These are phyloP conservation scores for Bilobella aurantiaca DNA, from an alignment of 1,140 invertebrate genomes.

Conservation along the genomic window DNA sequence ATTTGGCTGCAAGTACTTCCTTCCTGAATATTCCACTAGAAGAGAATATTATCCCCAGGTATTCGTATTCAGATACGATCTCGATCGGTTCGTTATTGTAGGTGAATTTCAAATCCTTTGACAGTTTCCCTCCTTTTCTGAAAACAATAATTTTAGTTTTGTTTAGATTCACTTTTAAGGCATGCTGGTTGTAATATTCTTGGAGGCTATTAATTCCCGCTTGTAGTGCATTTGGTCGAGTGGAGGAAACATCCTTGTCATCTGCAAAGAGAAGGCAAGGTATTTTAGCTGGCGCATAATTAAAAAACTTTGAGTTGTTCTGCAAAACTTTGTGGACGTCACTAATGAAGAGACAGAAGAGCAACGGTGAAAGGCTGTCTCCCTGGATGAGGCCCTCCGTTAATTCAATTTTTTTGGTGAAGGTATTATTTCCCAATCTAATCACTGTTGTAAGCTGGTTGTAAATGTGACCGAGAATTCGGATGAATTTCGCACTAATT, in stretches of 20 bases:
- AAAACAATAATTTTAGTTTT: constrained; percentile 36
- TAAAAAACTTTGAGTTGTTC: constrained; percentile 10
- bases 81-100: constrained; percentile 12
- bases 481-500: constrained; percentile 32
- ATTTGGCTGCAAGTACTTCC: neutral
- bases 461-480: constrained; percentile 30
- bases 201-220: constrained; percentile 5
- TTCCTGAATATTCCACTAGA: constrained; percentile 1
- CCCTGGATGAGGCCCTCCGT: constrained; percentile 34
- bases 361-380: constrained; percentile 30
- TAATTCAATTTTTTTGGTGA: constrained; percentile 9
- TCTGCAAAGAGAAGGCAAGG: constrained; percentile 17
- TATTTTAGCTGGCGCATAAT: neutral
- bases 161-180: constrained; percentile 26
- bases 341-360: constrained; percentile 33
- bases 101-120: neutral
- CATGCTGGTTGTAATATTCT: constrained; percentile 22
- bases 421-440: constrained; percentile 4
- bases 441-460: constrained; percentile 13
- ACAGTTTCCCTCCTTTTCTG: constrained; percentile 19
- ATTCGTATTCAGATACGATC: constrained; percentile 18
- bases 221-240: neutral
- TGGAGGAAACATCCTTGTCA: constrained; percentile 10
- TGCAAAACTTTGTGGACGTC: constrained; percentile 22
- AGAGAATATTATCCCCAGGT: constrained; percentile 17